Percentiles rank a stretch among this genome's conserved stretches.
Conservation (phyloP, 2,888 invertebrate genomes). For the Horisme vitalbata region DNA sequence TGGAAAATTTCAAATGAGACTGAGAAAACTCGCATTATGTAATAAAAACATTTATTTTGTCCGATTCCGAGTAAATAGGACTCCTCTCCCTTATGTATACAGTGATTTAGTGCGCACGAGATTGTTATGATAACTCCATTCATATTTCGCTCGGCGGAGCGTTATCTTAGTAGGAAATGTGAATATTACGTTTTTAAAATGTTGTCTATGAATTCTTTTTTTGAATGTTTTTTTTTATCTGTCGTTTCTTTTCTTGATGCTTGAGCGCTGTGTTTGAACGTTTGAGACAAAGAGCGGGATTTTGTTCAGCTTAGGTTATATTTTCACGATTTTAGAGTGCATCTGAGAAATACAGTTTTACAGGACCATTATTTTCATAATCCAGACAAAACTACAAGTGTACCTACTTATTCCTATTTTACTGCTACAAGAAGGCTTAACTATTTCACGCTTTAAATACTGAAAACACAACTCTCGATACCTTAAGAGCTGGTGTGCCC, state of each 20-base stretch:
- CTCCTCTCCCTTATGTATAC: slow-evolving; percentile 78
- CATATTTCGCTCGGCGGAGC: slow-evolving; percentile 74
- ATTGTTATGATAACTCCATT: slow-evolving; percentile 80
- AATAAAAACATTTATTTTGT: slow-evolving; percentile 82
- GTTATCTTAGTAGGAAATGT: slow-evolving; percentile 78
- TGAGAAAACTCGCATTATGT: slow-evolving; percentile 80
- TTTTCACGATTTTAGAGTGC: slow-evolving; percentile 32
- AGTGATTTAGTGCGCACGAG: slow-evolving; percentile 80
- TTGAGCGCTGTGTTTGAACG: slow-evolving; percentile 30
- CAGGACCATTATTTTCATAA: too few relatives aligned
- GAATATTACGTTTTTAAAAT: slow-evolving; percentile 64
- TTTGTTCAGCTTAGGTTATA: slow-evolving; percentile 31
- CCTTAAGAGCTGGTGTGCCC: too few relatives aligned
- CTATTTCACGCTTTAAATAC: too few relatives aligned
- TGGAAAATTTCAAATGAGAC: slow-evolving; percentile 52
- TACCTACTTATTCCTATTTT: too few relatives aligned
- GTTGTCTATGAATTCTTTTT: slow-evolving; percentile 42
- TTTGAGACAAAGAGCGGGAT: slow-evolving; percentile 39
- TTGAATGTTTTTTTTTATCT: slow-evolving; percentile 39
- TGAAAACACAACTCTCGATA: too few relatives aligned
- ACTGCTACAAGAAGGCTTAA: too few relatives aligned
- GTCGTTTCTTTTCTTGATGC: slow-evolving; percentile 49
- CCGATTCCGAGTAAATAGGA: slow-evolving; percentile 79
- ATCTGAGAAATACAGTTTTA: slow-evolving; percentile 37
- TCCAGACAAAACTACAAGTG: too few relatives aligned